These are phyloP conservation scores for Rattus norvegicus DNA, from an alignment of 2,113 vertebrate genomes.

Conservation along the genomic window GRCr8 NC_086027.1:59573501-59574000, in stretches of 20 bases:
- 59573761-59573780: conserved; percentile 5
- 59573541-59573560: neutral
- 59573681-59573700: neutral
- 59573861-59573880: neutral
- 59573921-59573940: neutral
- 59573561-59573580: neutral
- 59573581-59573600: neutral
- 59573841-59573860: conserved; percentile 33
- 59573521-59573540: neutral
- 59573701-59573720: neutral
- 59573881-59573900: neutral
- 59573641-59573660: neutral
- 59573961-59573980: neutral
- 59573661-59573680: neutral
- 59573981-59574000: neutral
- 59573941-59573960: neutral
- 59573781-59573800: neutral
- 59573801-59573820: neutral
- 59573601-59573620: neutral
- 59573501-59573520: neutral
- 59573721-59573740: neutral
- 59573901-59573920: neutral
- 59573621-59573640: neutral
- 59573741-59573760: neutral
- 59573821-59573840: neutral